phyloP scores from a whole-genome alignment of 2,888 invertebrate genomes.

The Dasypogon diadema region DNA sequence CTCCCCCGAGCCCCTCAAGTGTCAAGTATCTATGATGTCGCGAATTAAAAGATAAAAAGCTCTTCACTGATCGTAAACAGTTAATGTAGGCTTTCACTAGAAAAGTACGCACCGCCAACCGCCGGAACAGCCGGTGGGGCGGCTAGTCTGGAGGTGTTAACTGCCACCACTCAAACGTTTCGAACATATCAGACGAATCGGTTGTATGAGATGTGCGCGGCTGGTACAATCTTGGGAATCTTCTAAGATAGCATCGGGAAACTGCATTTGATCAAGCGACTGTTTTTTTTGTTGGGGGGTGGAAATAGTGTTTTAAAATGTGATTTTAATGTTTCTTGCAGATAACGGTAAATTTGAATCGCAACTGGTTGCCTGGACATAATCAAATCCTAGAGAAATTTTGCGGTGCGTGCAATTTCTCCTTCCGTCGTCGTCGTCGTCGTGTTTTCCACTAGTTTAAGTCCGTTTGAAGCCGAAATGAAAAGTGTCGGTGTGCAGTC shows the following conservation, averaged over 20 bases:
- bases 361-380: constrained; percentile 27
- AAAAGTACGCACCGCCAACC: constrained; percentile 1
- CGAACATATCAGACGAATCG: background rate
- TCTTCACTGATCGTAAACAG: constrained; percentile 10
- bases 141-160: background rate
- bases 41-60: constrained; percentile 34
- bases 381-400: constrained; percentile 10
- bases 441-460: background rate
- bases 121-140: background rate
- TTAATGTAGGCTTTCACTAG: constrained; percentile 22
- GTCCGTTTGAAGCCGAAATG: background rate
- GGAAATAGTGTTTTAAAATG: too few species aligned
- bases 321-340: constrained; percentile 6
- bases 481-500: background rate
- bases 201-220: background rate
- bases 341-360: constrained; percentile 5
- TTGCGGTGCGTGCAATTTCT: constrained; percentile 21
- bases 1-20: background rate
- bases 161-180: background rate
- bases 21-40: background rate
- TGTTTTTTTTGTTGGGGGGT: too few species aligned
- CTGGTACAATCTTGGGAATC: too few species aligned
- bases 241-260: background rate
- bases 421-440: background rate
- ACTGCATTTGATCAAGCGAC: background rate